Base-by-base conservation (phyloP, 2,113 vertebrate genomes). In the Rhinoderma darwinii region DNA sequence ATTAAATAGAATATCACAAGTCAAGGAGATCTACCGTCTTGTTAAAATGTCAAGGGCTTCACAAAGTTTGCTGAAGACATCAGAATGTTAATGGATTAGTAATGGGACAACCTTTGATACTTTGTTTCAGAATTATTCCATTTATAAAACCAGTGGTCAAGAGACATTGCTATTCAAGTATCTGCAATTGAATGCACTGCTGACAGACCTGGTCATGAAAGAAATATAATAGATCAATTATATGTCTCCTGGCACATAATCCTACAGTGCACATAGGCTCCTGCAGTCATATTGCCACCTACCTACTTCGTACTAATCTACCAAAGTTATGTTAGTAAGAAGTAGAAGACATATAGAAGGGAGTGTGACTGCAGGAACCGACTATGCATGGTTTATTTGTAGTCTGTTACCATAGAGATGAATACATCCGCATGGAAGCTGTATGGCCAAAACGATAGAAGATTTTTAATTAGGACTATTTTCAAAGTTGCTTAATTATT, bases 1-100 rank as follows among this genome's bases (percentile, higher is more conserved):
- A 51, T 35, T 51, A 51, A 50, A 77, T n/a, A 35, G 44, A 51
- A 75, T 44, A 75, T 75, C 41, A 74, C 37, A 75, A 75, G 73
- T 47, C 73, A 75, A 75, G 39, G 27, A 51, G 75, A 51, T 51
- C 27, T 50, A 30, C 44, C 41, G 12, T 18, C 15, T 47, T 76
- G 74, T 8, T 37, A 25, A 76, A 76, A 76, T 76, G 74, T 76
- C 74, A 76, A 76, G 43, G 39, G 74, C 74, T 76, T 76, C 43
- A 44, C 74, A 47, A 47, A 50, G 44, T 76, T 50, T 51, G n/a
- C 47, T 77, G 8, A 30, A 54, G 47, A 51, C 27, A 54, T 77
- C 30, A 77, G 10, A 77, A 51, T 51, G 51, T 20, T 20, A 77
- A 50, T 32, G 8, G 75, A 77, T 77, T 35, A 77, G n/a, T 32